Evolutionary conservation across 2,113 vertebrate species (phyloP).

Genomic region (Oryzias woworae): DNA sequence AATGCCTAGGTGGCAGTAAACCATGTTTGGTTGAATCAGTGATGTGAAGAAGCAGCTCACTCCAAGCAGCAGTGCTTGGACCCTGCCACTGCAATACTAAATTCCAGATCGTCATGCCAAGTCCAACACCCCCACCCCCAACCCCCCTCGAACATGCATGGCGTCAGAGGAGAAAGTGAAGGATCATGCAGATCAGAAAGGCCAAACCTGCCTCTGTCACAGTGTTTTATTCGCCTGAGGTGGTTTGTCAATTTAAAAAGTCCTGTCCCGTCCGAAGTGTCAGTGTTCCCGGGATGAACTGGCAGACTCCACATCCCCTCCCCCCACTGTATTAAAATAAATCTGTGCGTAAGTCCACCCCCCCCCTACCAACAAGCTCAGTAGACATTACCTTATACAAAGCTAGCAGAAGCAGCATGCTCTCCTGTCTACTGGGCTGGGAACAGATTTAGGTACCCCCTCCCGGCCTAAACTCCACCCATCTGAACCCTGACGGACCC

Average conservation of each 20-base stretch:
- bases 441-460: slow-evolving; percentile 77
- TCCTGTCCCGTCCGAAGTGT: slow-evolving; percentile 56
- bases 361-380: slow-evolving; percentile 71
- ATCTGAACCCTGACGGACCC: slow-evolving; percentile 56
- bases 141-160: slow-evolving; percentile 46
- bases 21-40: too few relatives aligned
- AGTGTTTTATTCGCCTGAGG: slow-evolving; percentile 34
- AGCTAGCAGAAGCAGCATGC: slow-evolving; percentile 79
- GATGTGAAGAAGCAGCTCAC: slow-evolving; percentile 10
- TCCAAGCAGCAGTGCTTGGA: not conserved
- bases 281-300: slow-evolving; percentile 50
- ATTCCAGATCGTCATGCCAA: slow-evolving; percentile 20
- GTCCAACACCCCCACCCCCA: slow-evolving; percentile 36
- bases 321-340: slow-evolving; percentile 81
- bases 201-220: slow-evolving; percentile 69
- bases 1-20: too few relatives aligned
- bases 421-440: slow-evolving; percentile 82
- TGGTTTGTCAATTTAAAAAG: slow-evolving; percentile 50
- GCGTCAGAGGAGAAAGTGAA: slow-evolving; percentile 27
- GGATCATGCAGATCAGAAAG: slow-evolving; percentile 63
- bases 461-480: slow-evolving; percentile 53
- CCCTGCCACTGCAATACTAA: not conserved
- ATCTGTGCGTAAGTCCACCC: slow-evolving; percentile 78
- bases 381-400: slow-evolving; percentile 98
- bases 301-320: slow-evolving; percentile 36